Conservation (phyloP, 2,888 invertebrate species). For the Andrena haemorrhoa region DNA sequence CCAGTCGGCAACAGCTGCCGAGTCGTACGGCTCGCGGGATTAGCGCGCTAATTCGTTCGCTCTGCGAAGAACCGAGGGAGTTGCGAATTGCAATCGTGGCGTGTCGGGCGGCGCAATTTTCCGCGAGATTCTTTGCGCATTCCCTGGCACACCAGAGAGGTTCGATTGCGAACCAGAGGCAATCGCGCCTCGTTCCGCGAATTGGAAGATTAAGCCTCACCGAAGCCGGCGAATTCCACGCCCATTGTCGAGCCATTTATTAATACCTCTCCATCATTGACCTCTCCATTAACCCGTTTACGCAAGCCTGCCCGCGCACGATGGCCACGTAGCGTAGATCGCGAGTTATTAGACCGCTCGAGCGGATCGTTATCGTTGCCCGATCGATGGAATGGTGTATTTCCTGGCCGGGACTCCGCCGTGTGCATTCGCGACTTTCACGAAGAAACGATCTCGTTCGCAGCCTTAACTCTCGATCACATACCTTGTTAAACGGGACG, state of each 20-base stretch:
- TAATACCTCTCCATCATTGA: slow-evolving; percentile 71
- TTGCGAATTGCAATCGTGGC: not conserved
- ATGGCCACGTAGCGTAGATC: slow-evolving; percentile 46
- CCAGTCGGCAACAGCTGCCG: not conserved
- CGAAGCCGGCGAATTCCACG: slow-evolving; percentile 66
- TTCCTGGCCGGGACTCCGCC: slow-evolving; percentile 57
- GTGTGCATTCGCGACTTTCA: slow-evolving; percentile 64
- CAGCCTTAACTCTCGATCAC: slow-evolving; percentile 72
- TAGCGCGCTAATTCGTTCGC: no score
- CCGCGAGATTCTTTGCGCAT: not conserved
- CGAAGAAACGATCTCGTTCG: slow-evolving; percentile 72
- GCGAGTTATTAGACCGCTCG: slow-evolving; percentile 67
- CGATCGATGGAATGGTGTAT: slow-evolving; percentile 61
- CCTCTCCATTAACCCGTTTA: slow-evolving; percentile 72
- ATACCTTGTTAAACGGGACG: slow-evolving; percentile 69
- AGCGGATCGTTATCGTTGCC: slow-evolving; percentile 62
- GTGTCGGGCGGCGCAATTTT: not conserved
- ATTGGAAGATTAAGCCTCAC: slow-evolving; percentile 49
- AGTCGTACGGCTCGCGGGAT: not conserved
- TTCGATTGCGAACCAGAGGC: slow-evolving; percentile 30
- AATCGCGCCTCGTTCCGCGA: slow-evolving; percentile 49
- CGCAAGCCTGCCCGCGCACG: slow-evolving; percentile 59
- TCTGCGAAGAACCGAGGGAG: no score
- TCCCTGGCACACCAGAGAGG: not conserved
- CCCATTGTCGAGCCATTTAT: slow-evolving; percentile 71